These are phyloP conservation scores for Promerops cafer DNA, from an alignment of 2,113 vertebrate genomes.

Conservation along the genomic window DNA sequence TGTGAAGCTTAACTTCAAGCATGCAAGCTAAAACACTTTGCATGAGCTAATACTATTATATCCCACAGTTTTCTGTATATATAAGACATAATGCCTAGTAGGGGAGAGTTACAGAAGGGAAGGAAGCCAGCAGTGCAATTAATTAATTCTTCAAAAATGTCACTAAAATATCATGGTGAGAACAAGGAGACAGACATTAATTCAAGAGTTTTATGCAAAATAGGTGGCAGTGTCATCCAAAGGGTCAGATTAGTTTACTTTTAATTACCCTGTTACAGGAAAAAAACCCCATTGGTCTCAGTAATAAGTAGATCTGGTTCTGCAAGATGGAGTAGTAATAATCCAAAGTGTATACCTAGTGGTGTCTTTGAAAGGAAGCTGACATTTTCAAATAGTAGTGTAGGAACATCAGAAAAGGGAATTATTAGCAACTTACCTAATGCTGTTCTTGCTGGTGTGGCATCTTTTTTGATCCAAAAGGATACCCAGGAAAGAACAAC, in stretches of 20 bases:
- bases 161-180: background rate
- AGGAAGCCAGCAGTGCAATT: background rate
- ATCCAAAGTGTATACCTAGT: background rate
- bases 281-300: background rate
- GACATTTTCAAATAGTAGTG: background rate
- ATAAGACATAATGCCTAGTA: background rate
- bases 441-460: slow-evolving; percentile 93
- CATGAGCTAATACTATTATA: background rate
- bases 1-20: background rate
- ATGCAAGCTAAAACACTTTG: background rate
- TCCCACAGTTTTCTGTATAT: background rate
- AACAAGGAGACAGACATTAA: background rate
- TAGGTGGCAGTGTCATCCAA: background rate
- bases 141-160: slow-evolving; percentile 11
- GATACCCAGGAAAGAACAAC: slow-evolving; percentile 98
- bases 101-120: background rate
- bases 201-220: background rate
- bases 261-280: background rate
- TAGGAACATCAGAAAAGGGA: background rate
- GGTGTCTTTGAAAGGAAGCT: background rate
- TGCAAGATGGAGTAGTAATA: background rate
- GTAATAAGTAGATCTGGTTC: background rate
- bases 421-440: slow-evolving; percentile 76
- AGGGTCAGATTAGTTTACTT: background rate
- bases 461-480: slow-evolving; percentile 98